Percentiles rank a stretch among this genome's conserved stretches.
Conservation (phyloP, 2,113 vertebrate genomes). For the Conger conger region DNA sequence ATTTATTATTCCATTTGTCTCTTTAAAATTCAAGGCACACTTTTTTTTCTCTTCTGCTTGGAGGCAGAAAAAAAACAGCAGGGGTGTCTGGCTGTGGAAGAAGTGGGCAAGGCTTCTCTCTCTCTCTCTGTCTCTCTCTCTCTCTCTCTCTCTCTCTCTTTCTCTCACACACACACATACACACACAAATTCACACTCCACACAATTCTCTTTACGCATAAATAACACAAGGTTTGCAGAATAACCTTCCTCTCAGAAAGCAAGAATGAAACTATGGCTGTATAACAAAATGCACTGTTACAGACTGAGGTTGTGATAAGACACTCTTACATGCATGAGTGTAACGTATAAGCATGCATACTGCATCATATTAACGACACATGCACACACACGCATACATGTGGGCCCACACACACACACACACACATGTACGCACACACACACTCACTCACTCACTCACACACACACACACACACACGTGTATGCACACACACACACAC, state of each 20-base stretch:
- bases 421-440: too few species aligned
- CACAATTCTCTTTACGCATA: conserved; percentile 1
- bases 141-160: not conserved
- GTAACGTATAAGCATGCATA: too few species aligned
- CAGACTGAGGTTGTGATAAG: too few species aligned
- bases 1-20: conserved; percentile 57
- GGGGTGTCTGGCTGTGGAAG: not conserved
- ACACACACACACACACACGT: too few species aligned
- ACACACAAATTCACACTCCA: conserved; percentile 14
- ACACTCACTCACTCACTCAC: too few species aligned
- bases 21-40: conserved; percentile 35
- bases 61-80: conserved; percentile 12
- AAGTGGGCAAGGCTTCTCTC: not conserved
- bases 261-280: not conserved
- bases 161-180: too few species aligned
- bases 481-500: too few species aligned
- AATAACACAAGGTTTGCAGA: not conserved
- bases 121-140: not conserved
- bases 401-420: too few species aligned
- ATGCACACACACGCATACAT: too few species aligned
- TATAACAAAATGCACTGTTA: not conserved
- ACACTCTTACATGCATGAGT: too few species aligned
- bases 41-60: conserved; percentile 28
- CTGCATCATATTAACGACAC: too few species aligned
- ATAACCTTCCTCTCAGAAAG: not conserved